Percentiles rank a stretch among this genome's conserved stretches.
Evolutionary conservation across 2,113 vertebrate species (phyloP).

Genomic region (Nicator chloris): DNA sequence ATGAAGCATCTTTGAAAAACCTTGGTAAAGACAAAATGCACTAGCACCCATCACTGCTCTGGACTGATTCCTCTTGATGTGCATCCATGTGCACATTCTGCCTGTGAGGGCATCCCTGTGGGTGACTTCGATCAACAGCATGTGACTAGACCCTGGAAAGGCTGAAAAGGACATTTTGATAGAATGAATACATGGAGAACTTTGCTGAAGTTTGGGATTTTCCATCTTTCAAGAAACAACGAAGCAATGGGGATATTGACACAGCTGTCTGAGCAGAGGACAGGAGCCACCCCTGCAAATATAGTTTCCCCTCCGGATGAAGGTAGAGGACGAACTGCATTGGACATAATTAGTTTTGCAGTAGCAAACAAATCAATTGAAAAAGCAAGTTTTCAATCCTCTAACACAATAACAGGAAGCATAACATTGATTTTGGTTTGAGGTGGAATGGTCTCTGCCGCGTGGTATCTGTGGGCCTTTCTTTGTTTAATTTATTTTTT

Average conservation of each 20-base stretch:
- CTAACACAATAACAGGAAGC: conserved; percentile 60
- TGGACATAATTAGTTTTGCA: conserved; percentile 68
- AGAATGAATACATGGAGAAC: background rate
- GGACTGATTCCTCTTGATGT: background rate
- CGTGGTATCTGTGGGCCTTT: background rate
- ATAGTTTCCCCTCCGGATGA: conserved; percentile 55
- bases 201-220: background rate
- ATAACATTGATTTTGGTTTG: conserved; percentile 66
- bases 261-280: conserved; percentile 12
- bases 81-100: background rate
- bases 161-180: background rate
- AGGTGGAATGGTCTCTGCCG: conserved; percentile 57
- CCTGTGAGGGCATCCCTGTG: background rate
- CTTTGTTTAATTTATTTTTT: conserved; percentile 31
- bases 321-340: conserved; percentile 48
- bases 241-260: background rate
- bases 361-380: conserved; percentile 69
- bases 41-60: background rate
- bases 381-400: conserved; percentile 67
- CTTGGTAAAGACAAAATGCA: background rate
- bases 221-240: background rate
- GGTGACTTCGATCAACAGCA: background rate
- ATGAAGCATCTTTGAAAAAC: background rate
- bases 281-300: conserved; percentile 7
- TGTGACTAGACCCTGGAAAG: background rate